phyloP scores from a whole-genome alignment of 2,797 vertebrate genomes.

The Pseudochaenichthys georgianus region DNA sequence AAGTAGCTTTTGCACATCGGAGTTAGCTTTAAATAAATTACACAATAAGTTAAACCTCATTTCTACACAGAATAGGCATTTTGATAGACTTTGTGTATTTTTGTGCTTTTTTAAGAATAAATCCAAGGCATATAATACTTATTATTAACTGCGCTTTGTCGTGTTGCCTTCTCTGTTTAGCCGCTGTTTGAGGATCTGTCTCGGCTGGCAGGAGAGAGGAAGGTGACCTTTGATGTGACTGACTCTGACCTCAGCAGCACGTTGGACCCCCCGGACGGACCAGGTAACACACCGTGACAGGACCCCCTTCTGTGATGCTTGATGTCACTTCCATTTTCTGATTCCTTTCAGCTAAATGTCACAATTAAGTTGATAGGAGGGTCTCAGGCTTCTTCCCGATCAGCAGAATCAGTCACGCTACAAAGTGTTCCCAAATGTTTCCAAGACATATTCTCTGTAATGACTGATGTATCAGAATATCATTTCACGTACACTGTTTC shows the following conservation, averaged over 20 bases:
- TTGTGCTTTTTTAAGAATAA: neutral
- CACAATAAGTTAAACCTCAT: neutral
- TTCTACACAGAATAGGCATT: neutral
- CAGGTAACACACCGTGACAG: conserved; percentile 58
- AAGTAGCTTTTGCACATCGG: too few relatives aligned
- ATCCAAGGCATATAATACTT: neutral
- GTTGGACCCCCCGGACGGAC: conserved; percentile 59
- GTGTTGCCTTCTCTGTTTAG: conserved; percentile 33
- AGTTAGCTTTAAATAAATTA: too few relatives aligned
- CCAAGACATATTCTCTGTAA: too few relatives aligned
- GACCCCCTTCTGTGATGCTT: too few relatives aligned
- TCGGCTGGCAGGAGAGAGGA: conserved; percentile 77
- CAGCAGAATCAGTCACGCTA: too few relatives aligned
- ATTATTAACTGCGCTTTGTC: neutral
- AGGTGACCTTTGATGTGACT: conserved; percentile 90
- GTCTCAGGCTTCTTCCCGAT: too few relatives aligned
- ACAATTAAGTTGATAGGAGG: too few relatives aligned
- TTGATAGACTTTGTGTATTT: neutral
- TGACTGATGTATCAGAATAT: neutral
- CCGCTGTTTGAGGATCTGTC: conserved; percentile 80
- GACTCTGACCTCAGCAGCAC: conserved; percentile 85
- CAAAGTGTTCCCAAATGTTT: neutral
- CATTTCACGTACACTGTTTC: neutral
- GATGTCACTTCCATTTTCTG: too few relatives aligned
- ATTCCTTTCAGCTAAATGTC: too few relatives aligned